Percentiles rank a stretch among this genome's conserved stretches.
phyloP scores from a whole-genome alignment of 2,113 vertebrate species.

The Clarias macrocephalus region DNA sequence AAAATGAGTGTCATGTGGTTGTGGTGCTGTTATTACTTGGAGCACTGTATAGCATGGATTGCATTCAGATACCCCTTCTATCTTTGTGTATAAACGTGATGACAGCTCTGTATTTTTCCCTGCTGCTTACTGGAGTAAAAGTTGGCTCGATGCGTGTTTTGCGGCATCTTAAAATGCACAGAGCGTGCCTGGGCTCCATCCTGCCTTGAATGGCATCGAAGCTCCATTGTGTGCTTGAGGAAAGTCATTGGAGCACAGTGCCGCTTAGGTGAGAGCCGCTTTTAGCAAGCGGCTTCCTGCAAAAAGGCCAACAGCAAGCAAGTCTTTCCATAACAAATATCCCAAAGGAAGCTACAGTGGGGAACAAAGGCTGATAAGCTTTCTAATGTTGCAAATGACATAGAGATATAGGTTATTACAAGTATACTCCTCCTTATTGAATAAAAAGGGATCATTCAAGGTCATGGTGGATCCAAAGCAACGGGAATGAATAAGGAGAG shows the following conservation, averaged over 20 bases:
- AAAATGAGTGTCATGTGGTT: background rate
- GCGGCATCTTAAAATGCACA: conserved; percentile 39
- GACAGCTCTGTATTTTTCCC: background rate
- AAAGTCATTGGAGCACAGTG: conserved; percentile 33
- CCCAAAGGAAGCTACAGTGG: conserved; percentile 16
- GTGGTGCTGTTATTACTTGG: background rate
- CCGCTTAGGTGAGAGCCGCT: conserved; percentile 46
- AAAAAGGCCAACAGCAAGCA: conserved; percentile 11
- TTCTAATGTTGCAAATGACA: background rate
- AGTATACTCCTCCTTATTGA: background rate
- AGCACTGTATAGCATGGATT: background rate
- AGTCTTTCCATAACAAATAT: conserved; percentile 23
- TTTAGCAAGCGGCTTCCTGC: conserved; percentile 57
- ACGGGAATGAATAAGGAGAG: background rate
- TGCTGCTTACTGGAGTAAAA: conserved; percentile 40
- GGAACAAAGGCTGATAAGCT: conserved; percentile 7
- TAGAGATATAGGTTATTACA: background rate
- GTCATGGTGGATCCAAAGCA: background rate
- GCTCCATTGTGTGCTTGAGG: conserved; percentile 53
- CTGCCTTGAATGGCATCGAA: conserved; percentile 36
- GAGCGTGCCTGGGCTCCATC: conserved; percentile 29
- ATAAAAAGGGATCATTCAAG: background rate
- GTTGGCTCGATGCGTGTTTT: conserved; percentile 1
- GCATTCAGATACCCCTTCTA: background rate
- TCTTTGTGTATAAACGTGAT: conserved; percentile 1